phyloP scores from a whole-genome alignment of 2,888 invertebrate species.

The Tenthredo livida region DNA sequence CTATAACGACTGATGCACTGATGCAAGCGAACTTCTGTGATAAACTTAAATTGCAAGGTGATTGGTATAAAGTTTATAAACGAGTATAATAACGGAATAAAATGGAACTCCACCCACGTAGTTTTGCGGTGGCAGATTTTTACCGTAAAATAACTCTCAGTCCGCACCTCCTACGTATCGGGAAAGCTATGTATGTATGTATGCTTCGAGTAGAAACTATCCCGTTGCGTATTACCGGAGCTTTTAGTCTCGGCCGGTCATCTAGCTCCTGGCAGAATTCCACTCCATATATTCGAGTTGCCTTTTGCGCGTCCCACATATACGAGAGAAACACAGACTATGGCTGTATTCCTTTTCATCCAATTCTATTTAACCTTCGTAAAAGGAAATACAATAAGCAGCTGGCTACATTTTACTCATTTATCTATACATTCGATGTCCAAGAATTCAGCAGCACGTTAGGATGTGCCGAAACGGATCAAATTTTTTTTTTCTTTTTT shows the following conservation, averaged over 20 bases:
- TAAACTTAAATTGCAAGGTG: too few species aligned
- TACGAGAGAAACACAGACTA: not conserved
- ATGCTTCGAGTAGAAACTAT: conserved; percentile 43
- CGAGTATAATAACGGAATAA: not conserved
- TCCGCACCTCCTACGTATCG: conserved; percentile 28
- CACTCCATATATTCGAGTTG: conserved; percentile 43
- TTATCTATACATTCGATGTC: conserved; percentile 13
- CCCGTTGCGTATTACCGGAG: conserved; percentile 53
- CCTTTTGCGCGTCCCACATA: conserved; percentile 51
- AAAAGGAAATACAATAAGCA: conserved; percentile 71
- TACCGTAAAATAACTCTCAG: conserved; percentile 35
- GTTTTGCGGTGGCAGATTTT: not conserved
- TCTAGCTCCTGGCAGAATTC: conserved; percentile 35
- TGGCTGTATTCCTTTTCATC: conserved; percentile 63
- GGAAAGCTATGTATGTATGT: conserved; percentile 11
- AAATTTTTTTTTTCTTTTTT: not conserved
- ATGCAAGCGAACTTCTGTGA: too few species aligned
- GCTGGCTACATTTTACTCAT: not conserved
- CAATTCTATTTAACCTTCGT: conserved; percentile 74
- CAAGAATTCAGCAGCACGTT: not conserved
- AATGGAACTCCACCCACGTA: not conserved
- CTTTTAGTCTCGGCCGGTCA: conserved; percentile 50
- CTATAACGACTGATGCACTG: too few species aligned
- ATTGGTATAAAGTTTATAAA: not conserved
- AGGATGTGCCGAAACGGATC: not conserved